Base-by-base conservation (phyloP, 2,797 vertebrate species). In the Iguana delicatissima region DNA sequence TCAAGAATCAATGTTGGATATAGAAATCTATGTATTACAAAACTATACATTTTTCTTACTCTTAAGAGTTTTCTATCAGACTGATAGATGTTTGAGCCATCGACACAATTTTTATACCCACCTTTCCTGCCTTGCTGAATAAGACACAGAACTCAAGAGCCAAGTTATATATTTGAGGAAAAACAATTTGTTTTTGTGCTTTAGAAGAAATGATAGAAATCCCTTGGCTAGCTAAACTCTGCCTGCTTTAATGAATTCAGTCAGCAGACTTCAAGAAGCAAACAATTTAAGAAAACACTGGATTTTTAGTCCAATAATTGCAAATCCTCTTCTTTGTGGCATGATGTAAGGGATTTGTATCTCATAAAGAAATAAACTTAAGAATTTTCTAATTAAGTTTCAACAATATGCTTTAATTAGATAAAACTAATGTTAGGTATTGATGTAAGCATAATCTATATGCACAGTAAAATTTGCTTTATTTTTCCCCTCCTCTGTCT, bases 341-440 rank as follows among this genome's bases (percentile, higher is more conserved):
- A 89, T 83, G 50, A 74, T 89, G 1, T 87, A 89, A 95, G 92
- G 84, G 64, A 86, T 94, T 94, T 93, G 83, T 59, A 86, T 42
- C 42, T 91, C 6, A 18, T 86, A 32, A 90, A 86, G 90, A 77
- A 91, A 85, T 84, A 94, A 88, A 16, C 29, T 35, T 2, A 74
- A 69, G n/a, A 80, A 50, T 89, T 93, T 95, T 93, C 89, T 72
- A 96, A 94, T 95, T 96, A 94, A 93, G 64, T 92, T 91, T 93
- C 72, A 82, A 92, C 91, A 94, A 90, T 96, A 94, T 92, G 77
- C 52, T 93, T 96, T 95, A 96, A 95, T 95, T 94, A 95, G 90
- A 94, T 93, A 95, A 95, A 93, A 96, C 95, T 93, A 93, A 92
- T 84, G 59, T 92, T 94, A 89, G 87, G 92, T 92, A 94, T 92